These are phyloP conservation scores for Monochamus alternatus DNA, from an alignment of 2,888 invertebrate genomes.

Conservation along the genomic window DNA sequence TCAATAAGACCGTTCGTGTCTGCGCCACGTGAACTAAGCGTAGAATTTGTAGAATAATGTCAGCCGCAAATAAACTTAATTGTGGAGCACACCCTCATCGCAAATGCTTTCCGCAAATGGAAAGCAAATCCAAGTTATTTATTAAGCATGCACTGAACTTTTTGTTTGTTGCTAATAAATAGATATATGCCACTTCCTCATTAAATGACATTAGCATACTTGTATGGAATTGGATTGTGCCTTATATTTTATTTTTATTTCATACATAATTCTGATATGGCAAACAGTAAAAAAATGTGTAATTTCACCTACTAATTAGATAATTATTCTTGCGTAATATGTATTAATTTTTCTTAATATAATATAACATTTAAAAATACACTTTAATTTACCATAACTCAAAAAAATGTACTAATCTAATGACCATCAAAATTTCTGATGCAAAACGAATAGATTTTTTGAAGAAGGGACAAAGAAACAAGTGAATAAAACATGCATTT, in stretches of 20 bases:
- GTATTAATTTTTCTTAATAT: too few relatives aligned
- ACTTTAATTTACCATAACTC: too few relatives aligned
- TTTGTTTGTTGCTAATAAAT: conserved; percentile 27
- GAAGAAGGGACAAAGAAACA: too few relatives aligned
- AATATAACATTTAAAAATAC: too few relatives aligned
- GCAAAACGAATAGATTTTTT: too few relatives aligned
- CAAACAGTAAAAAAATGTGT: conserved; percentile 1
- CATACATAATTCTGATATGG: conserved; percentile 3
- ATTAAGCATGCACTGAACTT: conserved; percentile 35
- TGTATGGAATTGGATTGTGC: conserved; percentile 27
- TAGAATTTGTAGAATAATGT: conserved; percentile 37
- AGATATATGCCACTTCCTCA: conserved; percentile 33
- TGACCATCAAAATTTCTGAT: too few relatives aligned
- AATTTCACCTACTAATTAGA: neutral
- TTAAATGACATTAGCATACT: conserved; percentile 32
- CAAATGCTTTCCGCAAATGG: conserved; percentile 26
- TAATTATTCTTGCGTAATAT: too few relatives aligned
- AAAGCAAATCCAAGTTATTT: conserved; percentile 31
- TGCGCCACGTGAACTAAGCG: conserved; percentile 16
- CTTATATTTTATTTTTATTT: conserved; percentile 22
- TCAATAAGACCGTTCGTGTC: conserved; percentile 13
- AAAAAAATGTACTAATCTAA: too few relatives aligned
- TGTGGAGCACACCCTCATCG: conserved; percentile 27
- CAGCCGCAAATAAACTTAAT: conserved; percentile 29
- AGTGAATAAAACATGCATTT: too few relatives aligned